Evolutionary conservation across 1,140 invertebrate genomes (phyloP).

Genomic region (Aphelinus atriplicis): DNA sequence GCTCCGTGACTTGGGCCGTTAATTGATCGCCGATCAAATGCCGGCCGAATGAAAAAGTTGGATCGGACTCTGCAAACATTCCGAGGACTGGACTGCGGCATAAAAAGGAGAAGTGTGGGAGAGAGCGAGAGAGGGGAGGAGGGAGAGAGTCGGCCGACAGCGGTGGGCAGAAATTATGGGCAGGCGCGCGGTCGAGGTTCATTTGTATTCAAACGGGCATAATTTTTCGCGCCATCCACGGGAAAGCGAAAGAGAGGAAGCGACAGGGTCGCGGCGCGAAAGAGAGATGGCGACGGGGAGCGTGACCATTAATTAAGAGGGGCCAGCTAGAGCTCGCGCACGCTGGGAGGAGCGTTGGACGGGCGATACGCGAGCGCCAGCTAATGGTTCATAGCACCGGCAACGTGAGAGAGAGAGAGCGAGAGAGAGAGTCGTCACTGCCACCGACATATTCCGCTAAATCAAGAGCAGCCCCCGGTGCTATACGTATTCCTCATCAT

Average conservation of each 20-base stretch:
- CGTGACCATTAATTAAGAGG: conserved; percentile 56
- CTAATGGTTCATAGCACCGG: conserved; percentile 46
- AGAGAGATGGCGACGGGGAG: conserved; percentile 3
- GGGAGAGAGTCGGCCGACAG: no score
- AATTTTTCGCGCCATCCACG: conserved; percentile 50
- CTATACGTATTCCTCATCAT: conserved; percentile 17
- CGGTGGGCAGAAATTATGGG: neutral
- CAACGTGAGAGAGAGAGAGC: conserved; percentile 5
- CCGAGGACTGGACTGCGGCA: no score
- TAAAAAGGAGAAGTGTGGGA: no score
- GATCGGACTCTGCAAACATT: no score
- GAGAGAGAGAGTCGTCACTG: conserved; percentile 54
- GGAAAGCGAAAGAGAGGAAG: neutral
- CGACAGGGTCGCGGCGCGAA: neutral
- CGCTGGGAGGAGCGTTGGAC: conserved; percentile 22
- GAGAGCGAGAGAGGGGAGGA: no score
- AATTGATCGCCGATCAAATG: neutral
- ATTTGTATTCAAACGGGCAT: conserved; percentile 53
- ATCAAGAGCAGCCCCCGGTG: conserved; percentile 57
- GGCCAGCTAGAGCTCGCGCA: conserved; percentile 30
- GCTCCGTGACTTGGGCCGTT: no score
- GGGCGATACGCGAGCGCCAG: conserved; percentile 35
- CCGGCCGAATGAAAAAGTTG: conserved; percentile 5
- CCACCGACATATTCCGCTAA: conserved; percentile 60
- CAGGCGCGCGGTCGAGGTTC: conserved; percentile 38